Percentiles rank a stretch among this genome's conserved stretches.
Conservation (phyloP, 1,140 invertebrate species). For the Apis mellifera region DNA sequence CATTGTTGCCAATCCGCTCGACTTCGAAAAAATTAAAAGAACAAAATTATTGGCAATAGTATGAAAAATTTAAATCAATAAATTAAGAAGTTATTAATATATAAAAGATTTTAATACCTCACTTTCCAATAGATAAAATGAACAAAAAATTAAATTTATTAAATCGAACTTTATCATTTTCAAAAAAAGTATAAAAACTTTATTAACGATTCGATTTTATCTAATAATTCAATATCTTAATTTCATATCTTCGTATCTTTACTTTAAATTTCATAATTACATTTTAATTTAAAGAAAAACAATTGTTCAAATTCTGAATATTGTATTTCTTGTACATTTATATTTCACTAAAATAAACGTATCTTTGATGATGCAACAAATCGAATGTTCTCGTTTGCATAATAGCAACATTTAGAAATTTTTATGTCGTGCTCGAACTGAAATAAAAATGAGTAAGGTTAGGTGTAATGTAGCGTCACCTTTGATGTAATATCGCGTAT, state of each 20-base stretch:
- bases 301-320: background rate
- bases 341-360: background rate
- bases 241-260: background rate
- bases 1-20: conserved; percentile 17
- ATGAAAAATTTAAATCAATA: too few species aligned
- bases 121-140: too few species aligned
- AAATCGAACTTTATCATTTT: too few species aligned
- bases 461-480: conserved; percentile 1
- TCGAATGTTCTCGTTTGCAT: background rate
- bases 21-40: too few species aligned
- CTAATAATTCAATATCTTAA: background rate
- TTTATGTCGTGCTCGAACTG: background rate
- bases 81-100: too few species aligned
- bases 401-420: background rate
- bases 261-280: background rate
- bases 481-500: background rate
- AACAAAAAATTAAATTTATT: too few species aligned
- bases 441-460: conserved; percentile 28
- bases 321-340: too few species aligned
- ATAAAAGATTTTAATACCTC: too few species aligned
- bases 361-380: background rate
- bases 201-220: too few species aligned
- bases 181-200: too few species aligned
- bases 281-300: background rate
- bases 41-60: too few species aligned